Conservation (phyloP, 2,113 vertebrate species). For the Panthera leo region DNA sequence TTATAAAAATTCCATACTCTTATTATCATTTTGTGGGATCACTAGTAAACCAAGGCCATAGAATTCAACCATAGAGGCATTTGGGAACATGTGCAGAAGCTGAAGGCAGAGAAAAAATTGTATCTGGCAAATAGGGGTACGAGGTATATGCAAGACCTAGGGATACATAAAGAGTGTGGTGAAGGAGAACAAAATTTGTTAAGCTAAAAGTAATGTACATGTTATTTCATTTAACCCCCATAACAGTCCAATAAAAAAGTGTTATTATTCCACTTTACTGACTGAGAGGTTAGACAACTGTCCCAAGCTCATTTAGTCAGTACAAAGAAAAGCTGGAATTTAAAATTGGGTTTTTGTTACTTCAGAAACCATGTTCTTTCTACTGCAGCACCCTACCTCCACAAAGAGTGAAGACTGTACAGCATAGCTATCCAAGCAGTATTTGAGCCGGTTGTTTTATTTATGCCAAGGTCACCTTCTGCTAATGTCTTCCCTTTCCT, state of each 20-base stretch:
- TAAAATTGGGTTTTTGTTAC: neutral
- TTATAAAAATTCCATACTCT: constrained; percentile 54
- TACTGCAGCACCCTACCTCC: neutral
- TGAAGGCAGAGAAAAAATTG: neutral
- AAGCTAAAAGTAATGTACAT: neutral
- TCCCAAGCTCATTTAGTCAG: neutral
- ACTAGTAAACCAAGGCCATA: constrained; percentile 62
- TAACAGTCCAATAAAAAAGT: neutral
- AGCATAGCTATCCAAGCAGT: neutral
- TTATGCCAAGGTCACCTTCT: neutral
- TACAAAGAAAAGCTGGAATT: constrained; percentile 22
- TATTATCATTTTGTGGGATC: constrained; percentile 64
- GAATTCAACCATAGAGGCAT: neutral
- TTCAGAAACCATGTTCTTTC: neutral
- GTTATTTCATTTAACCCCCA: constrained; percentile 9
- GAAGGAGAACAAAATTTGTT: neutral
- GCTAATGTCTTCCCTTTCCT: neutral
- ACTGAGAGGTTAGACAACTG: constrained; percentile 12
- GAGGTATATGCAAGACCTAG: neutral
- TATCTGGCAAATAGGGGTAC: neutral
- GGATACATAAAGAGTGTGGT: too few species aligned
- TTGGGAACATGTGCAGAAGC: neutral
- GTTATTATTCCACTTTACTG: neutral
- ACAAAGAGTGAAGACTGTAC: neutral
- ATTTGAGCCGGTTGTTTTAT: neutral